Evolutionary conservation across 2,797 vertebrate genomes (phyloP), one percentile per base, ranked within the genome.

Genomic region (Setipinna tenuifilis): DNA sequence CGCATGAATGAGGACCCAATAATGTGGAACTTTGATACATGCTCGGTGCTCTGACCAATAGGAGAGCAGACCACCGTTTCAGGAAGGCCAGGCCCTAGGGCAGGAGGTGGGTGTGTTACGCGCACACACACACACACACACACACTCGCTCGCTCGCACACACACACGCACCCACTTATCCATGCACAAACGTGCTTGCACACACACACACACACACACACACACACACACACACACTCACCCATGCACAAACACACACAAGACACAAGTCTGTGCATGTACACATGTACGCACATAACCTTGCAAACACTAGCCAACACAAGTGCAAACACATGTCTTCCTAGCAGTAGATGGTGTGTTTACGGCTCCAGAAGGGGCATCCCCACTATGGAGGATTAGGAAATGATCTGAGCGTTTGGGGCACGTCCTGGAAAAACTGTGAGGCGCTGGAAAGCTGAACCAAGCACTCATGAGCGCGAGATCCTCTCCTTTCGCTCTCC

Each of bases 381-480:
- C 68, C 68, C 68, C 14, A 17, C 68, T 35, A 71, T 17, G 65
- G 65, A 75, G 68, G 31, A 75, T 41, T 35, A 41, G 14, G 28
- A 31, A 75, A 41, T 35, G 31, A 75, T 75, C 31, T 75, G 31
- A 75, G 28, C 28, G 25, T 68, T 75, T 75, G 68, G 81, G 54
- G 68, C 82, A 87, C 3, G 71, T 83, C 84, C 65, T 57, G 25
- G 83, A 35, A 84, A 57, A 84, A 57, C 85, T 80, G 61, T 83
- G 87, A 86, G 84, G 78, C 61, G 71, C 17, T 16, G 41, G 41
- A 80, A 84, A 86, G 59, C 82, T 59, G 21, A 86, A 85, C 35
- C 68, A 44, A 46, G 9, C 25, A 46, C 41, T 65, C 3, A 28
- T 17, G 31, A 35, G 68, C 4, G 68, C 11, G 6, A 35, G 68